A percentile compares a stretch with the other conserved stretches of the same genome.
Conservation (phyloP, 2,888 invertebrate genomes). For the Dioctria rufipes region DNA sequence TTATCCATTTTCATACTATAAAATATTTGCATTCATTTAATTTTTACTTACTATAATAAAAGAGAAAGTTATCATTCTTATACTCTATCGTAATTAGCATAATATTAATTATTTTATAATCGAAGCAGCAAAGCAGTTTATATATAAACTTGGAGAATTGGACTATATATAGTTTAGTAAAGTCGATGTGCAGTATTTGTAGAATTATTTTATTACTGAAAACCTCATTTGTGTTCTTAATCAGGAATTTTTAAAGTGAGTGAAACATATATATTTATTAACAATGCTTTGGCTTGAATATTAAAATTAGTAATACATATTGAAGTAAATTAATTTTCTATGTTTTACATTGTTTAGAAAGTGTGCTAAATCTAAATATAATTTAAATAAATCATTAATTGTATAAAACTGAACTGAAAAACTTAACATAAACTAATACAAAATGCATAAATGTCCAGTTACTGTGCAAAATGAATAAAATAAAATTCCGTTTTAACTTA, state of each 20-base stretch:
- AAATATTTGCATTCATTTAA: conserved; percentile 7
- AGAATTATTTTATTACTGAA: conserved; percentile 13
- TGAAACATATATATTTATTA: conserved; percentile 14
- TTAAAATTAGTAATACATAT: neutral
- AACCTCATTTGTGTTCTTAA: conserved; percentile 14
- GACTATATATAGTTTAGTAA: conserved; percentile 41
- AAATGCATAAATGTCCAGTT: too few relatives aligned
- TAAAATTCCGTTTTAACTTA: too few relatives aligned
- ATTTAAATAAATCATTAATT: too few relatives aligned
- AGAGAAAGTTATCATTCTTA: too few relatives aligned
- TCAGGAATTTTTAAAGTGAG: neutral
- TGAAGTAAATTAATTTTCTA: too few relatives aligned
- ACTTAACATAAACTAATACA: too few relatives aligned
- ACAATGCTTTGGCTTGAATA: conserved; percentile 50
- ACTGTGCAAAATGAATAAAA: too few relatives aligned
- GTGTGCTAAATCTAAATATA: too few relatives aligned
- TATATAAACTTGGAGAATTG: conserved; percentile 26
- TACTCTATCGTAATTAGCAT: too few relatives aligned
- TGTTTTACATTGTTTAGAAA: too few relatives aligned
- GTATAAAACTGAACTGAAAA: too few relatives aligned
- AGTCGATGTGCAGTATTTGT: conserved; percentile 60
- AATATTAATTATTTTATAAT: too few relatives aligned
- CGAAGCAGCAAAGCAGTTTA: conserved; percentile 11
- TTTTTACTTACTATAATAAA: neutral
- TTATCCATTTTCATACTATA: neutral